phyloP scores from a whole-genome alignment of 53 echinoderm and acorn worm species.

The Astropecten irregularis region DNA sequence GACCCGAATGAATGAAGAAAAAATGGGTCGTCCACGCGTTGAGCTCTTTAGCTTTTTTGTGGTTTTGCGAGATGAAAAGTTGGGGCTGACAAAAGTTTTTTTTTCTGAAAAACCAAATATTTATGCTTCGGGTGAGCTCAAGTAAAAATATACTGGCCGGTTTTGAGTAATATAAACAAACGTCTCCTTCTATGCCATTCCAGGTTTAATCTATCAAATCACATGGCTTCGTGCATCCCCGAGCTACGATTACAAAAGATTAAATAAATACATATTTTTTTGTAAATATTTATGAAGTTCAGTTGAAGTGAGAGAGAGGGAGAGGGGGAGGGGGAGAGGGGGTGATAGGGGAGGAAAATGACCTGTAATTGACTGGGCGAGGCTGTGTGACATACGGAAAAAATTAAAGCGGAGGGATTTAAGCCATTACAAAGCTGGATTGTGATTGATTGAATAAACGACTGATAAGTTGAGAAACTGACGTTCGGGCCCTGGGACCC shows the following conservation, averaged over 20 bases:
- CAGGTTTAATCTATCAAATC: constrained; percentile 13
- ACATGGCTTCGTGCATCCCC: not conserved
- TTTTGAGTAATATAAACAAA: constrained; percentile 32
- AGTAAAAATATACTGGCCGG: not conserved
- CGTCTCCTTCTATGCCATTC: not conserved
- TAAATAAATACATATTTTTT: constrained; percentile 49
- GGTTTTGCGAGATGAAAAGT: too few species aligned
- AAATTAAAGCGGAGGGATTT: not conserved
- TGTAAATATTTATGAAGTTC: constrained; percentile 44
- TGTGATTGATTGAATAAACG: constrained; percentile 18
- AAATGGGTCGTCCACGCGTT: too few species aligned
- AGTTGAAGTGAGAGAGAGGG: not conserved
- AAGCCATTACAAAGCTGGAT: constrained; percentile 2
- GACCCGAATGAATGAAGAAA: too few species aligned
- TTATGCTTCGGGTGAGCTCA: constrained; percentile 39
- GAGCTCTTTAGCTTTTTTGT: too few species aligned
- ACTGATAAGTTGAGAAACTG: constrained; percentile 7
- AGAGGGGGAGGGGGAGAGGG: too few species aligned
- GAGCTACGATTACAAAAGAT: constrained; percentile 41
- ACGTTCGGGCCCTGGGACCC: not conserved
- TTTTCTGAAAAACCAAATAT: constrained; percentile 35
- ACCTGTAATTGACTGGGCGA: constrained; percentile 48
- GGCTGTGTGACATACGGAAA: constrained; percentile 3
- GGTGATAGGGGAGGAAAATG: not conserved
- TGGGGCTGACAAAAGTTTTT: constrained; percentile 14